These are phyloP conservation scores for Nyctereutes procyonoides DNA, from an alignment of 2,113 vertebrate species.

Conservation along the genomic window DNA sequence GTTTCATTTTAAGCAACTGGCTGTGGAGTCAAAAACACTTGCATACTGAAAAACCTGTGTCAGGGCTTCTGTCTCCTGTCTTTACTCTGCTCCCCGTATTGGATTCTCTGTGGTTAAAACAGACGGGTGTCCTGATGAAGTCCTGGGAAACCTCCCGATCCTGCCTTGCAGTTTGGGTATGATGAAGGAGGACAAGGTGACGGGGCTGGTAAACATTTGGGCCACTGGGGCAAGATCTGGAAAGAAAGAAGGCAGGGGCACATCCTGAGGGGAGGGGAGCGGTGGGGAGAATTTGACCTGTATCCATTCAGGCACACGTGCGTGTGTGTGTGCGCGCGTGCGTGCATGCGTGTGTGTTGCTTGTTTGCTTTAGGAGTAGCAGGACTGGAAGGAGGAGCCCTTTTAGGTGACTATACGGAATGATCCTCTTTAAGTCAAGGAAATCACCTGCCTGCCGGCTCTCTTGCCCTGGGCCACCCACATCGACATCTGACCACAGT, in stretches of 20 bases:
- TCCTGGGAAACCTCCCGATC: background rate
- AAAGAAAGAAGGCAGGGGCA: background rate
- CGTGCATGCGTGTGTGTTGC: background rate
- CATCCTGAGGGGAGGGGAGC: background rate
- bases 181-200: background rate
- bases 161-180: background rate
- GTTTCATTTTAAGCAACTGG: constrained; percentile 88
- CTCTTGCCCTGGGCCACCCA: background rate
- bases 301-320: rapidly evolving
- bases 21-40: constrained; percentile 91
- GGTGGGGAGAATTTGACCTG: background rate
- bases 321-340: no score
- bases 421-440: background rate
- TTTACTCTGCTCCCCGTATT: constrained; percentile 24
- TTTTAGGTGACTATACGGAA: background rate
- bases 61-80: constrained; percentile 84
- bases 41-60: constrained; percentile 89
- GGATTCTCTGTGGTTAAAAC: background rate
- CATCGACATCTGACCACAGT: background rate
- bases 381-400: background rate
- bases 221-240: background rate
- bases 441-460: background rate
- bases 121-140: background rate
- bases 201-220: background rate
- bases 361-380: background rate